These are phyloP conservation scores for Nautilus pompilius DNA, from an alignment of 1,140 invertebrate genomes.

Conservation along the genomic window DNA sequence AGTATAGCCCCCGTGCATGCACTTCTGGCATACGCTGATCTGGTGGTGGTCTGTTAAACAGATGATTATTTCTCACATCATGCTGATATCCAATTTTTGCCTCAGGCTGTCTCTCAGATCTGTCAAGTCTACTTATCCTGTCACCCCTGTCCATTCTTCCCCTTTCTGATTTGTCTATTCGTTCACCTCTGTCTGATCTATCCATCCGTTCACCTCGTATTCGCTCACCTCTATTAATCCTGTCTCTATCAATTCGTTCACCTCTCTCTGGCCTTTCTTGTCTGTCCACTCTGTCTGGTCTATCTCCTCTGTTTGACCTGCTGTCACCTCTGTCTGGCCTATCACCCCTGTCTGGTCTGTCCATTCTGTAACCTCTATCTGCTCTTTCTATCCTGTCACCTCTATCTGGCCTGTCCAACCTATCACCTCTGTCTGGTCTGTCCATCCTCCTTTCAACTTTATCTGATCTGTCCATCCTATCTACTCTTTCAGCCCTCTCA, in stretches of 20 bases:
- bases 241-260: too few species aligned
- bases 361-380: background rate
- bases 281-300: too few species aligned
- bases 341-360: too few species aligned
- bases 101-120: too few species aligned
- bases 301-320: too few species aligned
- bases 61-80: conserved; percentile 1
- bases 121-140: background rate
- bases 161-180: conserved; percentile 3
- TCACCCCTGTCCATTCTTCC: background rate
- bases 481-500: background rate
- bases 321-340: too few species aligned
- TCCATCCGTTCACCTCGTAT: background rate
- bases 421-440: background rate
- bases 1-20: background rate
- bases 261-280: too few species aligned
- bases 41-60: background rate
- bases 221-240: too few species aligned
- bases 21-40: background rate
- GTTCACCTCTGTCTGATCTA: background rate
- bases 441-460: conserved; percentile 4
- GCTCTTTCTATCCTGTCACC: background rate
- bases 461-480: background rate
- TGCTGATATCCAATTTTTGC: background rate
- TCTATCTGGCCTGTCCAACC: background rate